Evolutionary conservation across 2,888 invertebrate genomes (phyloP).

Genomic region (Mimachlamys varia): DNA sequence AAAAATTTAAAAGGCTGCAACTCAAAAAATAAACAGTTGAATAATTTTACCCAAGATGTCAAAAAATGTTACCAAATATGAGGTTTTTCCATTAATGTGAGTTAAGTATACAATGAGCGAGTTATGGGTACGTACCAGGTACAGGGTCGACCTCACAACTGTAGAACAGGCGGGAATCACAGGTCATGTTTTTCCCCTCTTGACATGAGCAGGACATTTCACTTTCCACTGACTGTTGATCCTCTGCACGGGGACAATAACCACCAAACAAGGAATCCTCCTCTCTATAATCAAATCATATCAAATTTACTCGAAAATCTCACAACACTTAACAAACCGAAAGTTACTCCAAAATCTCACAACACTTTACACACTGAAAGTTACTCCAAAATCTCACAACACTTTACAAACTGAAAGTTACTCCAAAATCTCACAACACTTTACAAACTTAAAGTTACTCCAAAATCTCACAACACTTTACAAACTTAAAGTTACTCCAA

Average conservation of each 20-base stretch:
- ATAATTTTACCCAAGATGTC: too few relatives aligned
- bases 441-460: background rate
- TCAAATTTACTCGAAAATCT: background rate
- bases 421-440: background rate
- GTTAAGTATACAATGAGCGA: too few relatives aligned
- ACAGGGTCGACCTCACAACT: too few relatives aligned
- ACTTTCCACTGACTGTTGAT: slow-evolving; percentile 33
- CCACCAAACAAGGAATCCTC: slow-evolving; percentile 42
- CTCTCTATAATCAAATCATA: slow-evolving; percentile 36
- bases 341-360: background rate
- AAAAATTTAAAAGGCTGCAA: too few relatives aligned
- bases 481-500: background rate
- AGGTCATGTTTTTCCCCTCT: slow-evolving; percentile 26
- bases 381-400: background rate
- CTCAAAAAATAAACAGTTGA: too few relatives aligned
- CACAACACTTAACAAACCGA: too few relatives aligned
- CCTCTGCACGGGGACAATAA: slow-evolving; percentile 37
- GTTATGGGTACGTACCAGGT: too few relatives aligned
- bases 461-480: background rate
- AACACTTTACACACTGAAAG: background rate
- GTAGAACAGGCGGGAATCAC: background rate
- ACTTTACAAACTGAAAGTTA: background rate
- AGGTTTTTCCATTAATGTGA: too few relatives aligned
- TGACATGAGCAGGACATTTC: slow-evolving; percentile 48
- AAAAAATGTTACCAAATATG: too few relatives aligned